A percentile compares a stretch with the other conserved stretches of the same genome.
Evolutionary conservation across 2,888 invertebrate genomes (phyloP).

Genomic region (Erebia palarica): DNA sequence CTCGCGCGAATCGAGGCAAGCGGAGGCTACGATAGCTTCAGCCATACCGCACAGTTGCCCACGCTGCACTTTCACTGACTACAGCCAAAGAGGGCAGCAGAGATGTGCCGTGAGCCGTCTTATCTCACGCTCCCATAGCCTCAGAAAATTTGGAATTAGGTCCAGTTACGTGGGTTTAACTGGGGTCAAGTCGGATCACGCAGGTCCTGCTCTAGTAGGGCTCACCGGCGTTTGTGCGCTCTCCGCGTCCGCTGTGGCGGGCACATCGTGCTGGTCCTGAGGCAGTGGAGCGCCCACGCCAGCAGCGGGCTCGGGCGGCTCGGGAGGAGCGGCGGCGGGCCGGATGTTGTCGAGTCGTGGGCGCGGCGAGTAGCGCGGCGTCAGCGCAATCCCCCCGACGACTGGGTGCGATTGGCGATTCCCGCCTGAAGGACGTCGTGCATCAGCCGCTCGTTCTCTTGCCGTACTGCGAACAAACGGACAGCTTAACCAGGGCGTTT

Average conservation of each 20-base stretch:
- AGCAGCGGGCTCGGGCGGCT: slow-evolving; percentile 58
- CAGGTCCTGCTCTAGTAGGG: slow-evolving; percentile 47
- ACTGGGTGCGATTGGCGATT: slow-evolving; percentile 82
- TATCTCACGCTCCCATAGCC: neutral
- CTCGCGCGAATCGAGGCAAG: neutral
- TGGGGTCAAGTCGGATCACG: slow-evolving; percentile 53
- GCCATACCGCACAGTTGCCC: neutral
- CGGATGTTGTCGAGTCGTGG: slow-evolving; percentile 74
- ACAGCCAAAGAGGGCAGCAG: too few relatives aligned
- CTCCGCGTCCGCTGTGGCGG: slow-evolving; percentile 37
- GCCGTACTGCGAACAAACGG: slow-evolving; percentile 88
- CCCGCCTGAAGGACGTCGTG: slow-evolving; percentile 87
- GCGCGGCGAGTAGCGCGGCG: slow-evolving; percentile 79
- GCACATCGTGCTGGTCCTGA: slow-evolving; percentile 38
- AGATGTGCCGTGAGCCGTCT: too few relatives aligned
- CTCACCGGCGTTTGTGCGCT: slow-evolving; percentile 46
- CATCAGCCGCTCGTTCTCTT: slow-evolving; percentile 94
- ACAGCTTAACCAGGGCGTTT: slow-evolving; percentile 60
- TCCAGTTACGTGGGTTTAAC: neutral
- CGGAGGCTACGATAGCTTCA: too few relatives aligned
- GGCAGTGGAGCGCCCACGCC: slow-evolving; percentile 40
- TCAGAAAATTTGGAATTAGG: neutral
- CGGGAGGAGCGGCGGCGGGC: slow-evolving; percentile 76
- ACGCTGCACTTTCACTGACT: too few relatives aligned
- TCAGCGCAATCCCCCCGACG: slow-evolving; percentile 80